phyloP scores from a whole-genome alignment of 2,888 invertebrate species.

The Apamea monoglypha region DNA sequence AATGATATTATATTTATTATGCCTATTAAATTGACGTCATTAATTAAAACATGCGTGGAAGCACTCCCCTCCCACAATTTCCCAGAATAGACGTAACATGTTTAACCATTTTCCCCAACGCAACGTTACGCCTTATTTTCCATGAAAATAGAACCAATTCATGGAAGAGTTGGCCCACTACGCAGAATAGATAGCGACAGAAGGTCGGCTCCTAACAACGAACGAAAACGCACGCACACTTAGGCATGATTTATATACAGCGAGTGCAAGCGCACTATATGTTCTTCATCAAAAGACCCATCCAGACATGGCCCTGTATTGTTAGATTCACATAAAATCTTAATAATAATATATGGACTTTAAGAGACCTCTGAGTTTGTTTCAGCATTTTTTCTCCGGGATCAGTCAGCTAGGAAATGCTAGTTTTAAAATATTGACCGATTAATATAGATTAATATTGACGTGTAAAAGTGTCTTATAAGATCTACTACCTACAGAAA shows the following conservation, averaged over 20 bases:
- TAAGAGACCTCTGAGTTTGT: no score
- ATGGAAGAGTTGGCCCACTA: conserved; percentile 5
- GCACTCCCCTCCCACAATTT: conserved; percentile 11
- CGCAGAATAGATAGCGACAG: neutral
- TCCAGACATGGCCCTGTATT: neutral
- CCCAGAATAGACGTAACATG: conserved; percentile 5
- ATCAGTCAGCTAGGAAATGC: no score
- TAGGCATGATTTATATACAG: neutral
- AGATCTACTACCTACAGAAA: neutral
- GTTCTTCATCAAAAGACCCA: neutral
- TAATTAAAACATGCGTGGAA: neutral
- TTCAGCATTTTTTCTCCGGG: no score
- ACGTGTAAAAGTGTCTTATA: no score
- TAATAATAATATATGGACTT: no score
- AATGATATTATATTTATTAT: no score
- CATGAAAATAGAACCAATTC: conserved; percentile 52
- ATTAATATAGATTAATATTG: no score
- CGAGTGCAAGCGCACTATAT: neutral
- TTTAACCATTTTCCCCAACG: conserved; percentile 19
- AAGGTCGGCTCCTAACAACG: neutral
- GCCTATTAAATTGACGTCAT: neutral
- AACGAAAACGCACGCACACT: neutral
- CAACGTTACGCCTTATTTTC: conserved; percentile 40
- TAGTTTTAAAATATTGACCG: no score
- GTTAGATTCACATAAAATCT: neutral